These are phyloP conservation scores for Paedocypris micromegethes DNA, from an alignment of 2,797 vertebrate species.

Conservation along the genomic window DNA sequence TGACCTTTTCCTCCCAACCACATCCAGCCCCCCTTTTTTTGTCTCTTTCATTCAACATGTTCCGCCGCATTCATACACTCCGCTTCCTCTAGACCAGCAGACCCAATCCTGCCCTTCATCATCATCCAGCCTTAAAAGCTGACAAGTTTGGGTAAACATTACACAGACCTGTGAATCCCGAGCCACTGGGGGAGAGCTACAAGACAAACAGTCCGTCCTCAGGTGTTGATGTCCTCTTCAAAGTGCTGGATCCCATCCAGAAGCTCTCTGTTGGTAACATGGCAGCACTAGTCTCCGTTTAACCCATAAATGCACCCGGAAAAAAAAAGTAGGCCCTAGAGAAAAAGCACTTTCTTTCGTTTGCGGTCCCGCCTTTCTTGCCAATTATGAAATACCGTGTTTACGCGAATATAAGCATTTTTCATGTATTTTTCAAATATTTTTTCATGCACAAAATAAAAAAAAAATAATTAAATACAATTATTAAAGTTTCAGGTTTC, in stretches of 20 bases:
- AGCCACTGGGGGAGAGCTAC: constrained; percentile 37
- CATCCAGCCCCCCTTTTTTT: neutral
- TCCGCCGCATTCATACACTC: constrained; percentile 33
- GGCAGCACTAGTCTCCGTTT: constrained; percentile 22
- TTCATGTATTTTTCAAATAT: too few species aligned
- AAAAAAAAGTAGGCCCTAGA: constrained; percentile 1
- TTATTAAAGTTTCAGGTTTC: too few species aligned
- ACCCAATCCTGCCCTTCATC: constrained; percentile 21
- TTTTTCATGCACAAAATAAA: too few species aligned
- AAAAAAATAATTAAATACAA: too few species aligned
- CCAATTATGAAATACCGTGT: too few species aligned
- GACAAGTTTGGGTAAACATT: constrained; percentile 48
- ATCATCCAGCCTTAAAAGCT: constrained; percentile 34
- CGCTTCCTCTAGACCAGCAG: constrained; percentile 13
- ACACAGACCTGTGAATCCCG: constrained; percentile 36
- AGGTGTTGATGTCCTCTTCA: constrained; percentile 41
- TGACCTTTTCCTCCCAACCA: constrained; percentile 22
- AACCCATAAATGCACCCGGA: constrained; percentile 5
- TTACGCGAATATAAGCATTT: too few species aligned
- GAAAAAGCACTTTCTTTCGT: constrained; percentile 5
- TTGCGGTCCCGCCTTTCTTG: neutral
- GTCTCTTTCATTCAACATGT: constrained; percentile 3
- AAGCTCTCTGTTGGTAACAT: constrained; percentile 28
- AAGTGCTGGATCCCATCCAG: constrained; percentile 36
- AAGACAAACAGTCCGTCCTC: constrained; percentile 39